phyloP scores from a whole-genome alignment of 2,888 invertebrate genomes.

The Andrena praecox region DNA sequence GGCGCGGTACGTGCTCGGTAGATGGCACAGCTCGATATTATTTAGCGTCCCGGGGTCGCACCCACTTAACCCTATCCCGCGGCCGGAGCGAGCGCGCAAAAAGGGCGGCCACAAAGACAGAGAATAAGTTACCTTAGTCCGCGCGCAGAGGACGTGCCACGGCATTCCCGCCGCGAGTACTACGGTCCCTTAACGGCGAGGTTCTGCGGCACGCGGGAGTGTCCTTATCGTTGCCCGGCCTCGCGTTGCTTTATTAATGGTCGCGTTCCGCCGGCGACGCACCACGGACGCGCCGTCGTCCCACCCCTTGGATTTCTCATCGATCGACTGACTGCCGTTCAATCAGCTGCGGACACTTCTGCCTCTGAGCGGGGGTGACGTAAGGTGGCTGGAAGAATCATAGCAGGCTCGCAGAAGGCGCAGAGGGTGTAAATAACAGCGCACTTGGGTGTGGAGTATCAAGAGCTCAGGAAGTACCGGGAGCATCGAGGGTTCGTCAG shows the following conservation, averaged over 20 bases:
- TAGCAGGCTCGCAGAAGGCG: no score
- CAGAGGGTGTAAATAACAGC: no score
- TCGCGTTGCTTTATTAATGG: constrained; percentile 62
- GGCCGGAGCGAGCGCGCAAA: constrained; percentile 75
- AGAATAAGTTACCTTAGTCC: constrained; percentile 81
- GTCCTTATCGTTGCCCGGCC: constrained; percentile 62
- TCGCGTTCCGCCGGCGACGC: constrained; percentile 40
- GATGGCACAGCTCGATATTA: constrained; percentile 83
- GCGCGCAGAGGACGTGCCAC: constrained; percentile 75
- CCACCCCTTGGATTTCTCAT: constrained; percentile 31
- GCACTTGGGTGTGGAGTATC: no score
- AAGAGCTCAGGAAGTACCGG: neutral
- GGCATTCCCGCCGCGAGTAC: constrained; percentile 75
- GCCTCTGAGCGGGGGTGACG: no score
- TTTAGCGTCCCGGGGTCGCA: constrained; percentile 83
- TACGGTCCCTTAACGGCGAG: constrained; percentile 56
- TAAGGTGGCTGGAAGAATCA: neutral
- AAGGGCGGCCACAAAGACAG: constrained; percentile 81
- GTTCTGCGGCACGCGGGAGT: constrained; percentile 60
- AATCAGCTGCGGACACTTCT: no score
- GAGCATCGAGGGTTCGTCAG: neutral
- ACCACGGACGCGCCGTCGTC: constrained; percentile 6
- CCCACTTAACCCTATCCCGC: constrained; percentile 82
- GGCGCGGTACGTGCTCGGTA: constrained; percentile 78
- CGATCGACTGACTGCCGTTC: constrained; percentile 18